These are phyloP conservation scores for Norana najaformis DNA, from an alignment of 2,888 invertebrate genomes.

Conservation along the genomic window DNA sequence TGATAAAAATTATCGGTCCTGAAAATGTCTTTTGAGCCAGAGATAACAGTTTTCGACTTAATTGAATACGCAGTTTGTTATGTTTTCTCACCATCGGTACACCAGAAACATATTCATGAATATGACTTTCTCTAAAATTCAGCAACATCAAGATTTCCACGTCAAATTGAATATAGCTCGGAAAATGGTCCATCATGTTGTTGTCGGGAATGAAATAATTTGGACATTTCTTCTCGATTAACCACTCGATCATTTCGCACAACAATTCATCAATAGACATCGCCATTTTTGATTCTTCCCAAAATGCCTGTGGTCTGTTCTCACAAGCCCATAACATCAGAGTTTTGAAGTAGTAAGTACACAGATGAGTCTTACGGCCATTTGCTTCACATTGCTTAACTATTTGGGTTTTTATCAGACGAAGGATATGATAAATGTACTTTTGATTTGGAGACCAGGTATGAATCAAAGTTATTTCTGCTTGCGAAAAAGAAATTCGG, in stretches of 20 bases:
- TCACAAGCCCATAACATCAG: constrained; percentile 13
- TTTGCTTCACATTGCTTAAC: neutral
- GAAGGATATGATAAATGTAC: neutral
- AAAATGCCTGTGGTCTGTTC: neutral
- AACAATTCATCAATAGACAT: neutral
- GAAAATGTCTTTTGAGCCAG: neutral
- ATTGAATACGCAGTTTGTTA: neutral
- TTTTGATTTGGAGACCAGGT: neutral
- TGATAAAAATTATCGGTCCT: neutral
- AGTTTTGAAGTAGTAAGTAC: neutral
- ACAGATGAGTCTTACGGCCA: neutral
- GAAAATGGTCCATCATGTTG: neutral
- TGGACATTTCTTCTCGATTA: neutral
- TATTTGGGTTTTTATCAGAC: neutral
- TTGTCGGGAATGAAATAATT: neutral
- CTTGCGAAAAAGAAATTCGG: neutral
- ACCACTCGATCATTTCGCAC: constrained; percentile 6
- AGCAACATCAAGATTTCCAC: neutral
- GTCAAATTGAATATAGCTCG: neutral
- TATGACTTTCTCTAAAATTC: neutral
- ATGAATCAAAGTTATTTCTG: neutral
- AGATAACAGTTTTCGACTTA: neutral
- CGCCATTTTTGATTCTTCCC: neutral
- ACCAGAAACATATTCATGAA: neutral
- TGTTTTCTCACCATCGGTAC: neutral